Evolutionary conservation across 2,113 vertebrate genomes (phyloP), one percentile per base, ranked within the genome.

Genomic region (Tachuris rubrigastra): DNA sequence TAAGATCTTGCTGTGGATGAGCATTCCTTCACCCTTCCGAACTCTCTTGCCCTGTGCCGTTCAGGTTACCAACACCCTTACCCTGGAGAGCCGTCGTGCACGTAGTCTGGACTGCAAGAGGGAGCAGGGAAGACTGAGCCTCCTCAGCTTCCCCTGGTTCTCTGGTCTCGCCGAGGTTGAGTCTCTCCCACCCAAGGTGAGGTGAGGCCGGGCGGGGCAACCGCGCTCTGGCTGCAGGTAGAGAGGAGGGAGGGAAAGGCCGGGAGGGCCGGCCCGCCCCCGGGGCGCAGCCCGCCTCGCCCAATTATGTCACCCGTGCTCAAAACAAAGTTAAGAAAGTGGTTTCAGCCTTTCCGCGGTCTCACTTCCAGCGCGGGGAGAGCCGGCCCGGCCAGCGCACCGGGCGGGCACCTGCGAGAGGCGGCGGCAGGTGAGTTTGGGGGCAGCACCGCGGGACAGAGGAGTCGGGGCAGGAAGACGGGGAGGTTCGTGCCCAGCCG

Each of bases 371-470:
- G 42, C 18, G 44, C 1, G 44, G 21, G 67, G 16, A 10, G 37
- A 20, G 22, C 27, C 12, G 49, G 31, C 7, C 14, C 7, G 24
- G 12, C 4, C 60, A 5, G 46, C 35, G 18, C 6, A 3, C 17
- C 14, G 27, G 16, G 33, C 31, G 1, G 30, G 50, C 10, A 8
- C 13, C 50, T 6, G 35, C 46, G 3, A 50, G 42, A 21, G 41
- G 53, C 11, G 8, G 46, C 21, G 6, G 23, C 28, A 94, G 96
- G 96, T 94, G 73, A 94, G 96, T 59, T 3, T 2, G 24, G 7
- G 37, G 50, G 18, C 6, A 8, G 59, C 5, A 12, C 0, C 5
- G 16, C 2, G 16, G 58, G 3, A 12, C 42, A 5, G 5, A 9
- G 12, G 19, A 35, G 14, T 2, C 16, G 7, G 37, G 31, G 9